Conservation (phyloP, 2,888 invertebrate species). For the Sminthurinus aureus region DNA sequence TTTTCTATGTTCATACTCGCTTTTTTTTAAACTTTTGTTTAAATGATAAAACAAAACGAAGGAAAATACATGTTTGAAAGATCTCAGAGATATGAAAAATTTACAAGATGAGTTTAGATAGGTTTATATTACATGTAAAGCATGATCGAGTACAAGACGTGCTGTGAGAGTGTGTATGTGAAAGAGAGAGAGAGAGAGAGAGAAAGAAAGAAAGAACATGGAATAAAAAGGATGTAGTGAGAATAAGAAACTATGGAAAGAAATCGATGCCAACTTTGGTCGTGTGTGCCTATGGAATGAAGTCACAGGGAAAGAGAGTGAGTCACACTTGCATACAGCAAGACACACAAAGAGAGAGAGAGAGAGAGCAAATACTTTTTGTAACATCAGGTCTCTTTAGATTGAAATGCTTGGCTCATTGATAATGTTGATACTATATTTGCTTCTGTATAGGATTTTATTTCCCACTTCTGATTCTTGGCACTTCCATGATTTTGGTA, state of each 20-base stretch:
- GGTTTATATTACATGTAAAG: background rate
- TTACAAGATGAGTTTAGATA: background rate
- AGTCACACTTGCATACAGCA: background rate
- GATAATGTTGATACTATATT: constrained; percentile 8
- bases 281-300: background rate
- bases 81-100: background rate
- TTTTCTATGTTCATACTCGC: background rate
- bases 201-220: background rate
- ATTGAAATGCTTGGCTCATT: constrained; percentile 10
- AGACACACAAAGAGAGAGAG: background rate
- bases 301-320: background rate
- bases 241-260: background rate
- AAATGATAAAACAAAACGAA: background rate
- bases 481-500: constrained; percentile 15
- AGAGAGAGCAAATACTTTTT: background rate
- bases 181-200: constrained; percentile 1
- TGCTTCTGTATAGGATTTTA: constrained; percentile 11
- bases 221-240: background rate
- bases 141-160: background rate
- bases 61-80: constrained; percentile 3
- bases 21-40: background rate
- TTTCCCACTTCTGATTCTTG: constrained; percentile 26
- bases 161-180: background rate
- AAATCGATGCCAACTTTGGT: background rate
- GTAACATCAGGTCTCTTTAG: background rate